Evolutionary conservation across 2,888 invertebrate genomes (phyloP).

Genomic region (Bugula neritina): DNA sequence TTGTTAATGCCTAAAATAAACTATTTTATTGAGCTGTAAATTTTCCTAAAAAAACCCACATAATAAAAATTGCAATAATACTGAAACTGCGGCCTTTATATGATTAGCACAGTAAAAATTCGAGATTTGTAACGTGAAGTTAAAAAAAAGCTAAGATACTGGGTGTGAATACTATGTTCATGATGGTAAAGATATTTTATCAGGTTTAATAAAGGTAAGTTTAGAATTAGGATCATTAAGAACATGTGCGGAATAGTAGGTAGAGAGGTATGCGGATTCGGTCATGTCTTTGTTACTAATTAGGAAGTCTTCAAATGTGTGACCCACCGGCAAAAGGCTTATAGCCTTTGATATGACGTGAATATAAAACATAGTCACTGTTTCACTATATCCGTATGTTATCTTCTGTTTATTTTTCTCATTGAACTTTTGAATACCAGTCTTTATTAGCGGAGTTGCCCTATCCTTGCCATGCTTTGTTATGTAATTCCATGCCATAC

Average conservation of each 20-base stretch:
- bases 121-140: too few relatives aligned
- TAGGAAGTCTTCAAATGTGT: constrained; percentile 45
- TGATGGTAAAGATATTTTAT: neutral
- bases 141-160: too few relatives aligned
- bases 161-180: too few relatives aligned
- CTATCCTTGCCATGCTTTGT: constrained; percentile 41
- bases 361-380: constrained; percentile 49
- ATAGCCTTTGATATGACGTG: constrained; percentile 43
- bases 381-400: constrained; percentile 46
- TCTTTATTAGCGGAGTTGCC: constrained; percentile 45
- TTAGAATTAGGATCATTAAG: constrained; percentile 36
- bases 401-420: constrained; percentile 43
- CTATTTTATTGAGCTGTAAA: too few relatives aligned
- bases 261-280: constrained; percentile 36
- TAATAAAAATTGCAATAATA: too few relatives aligned
- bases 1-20: too few relatives aligned
- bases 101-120: too few relatives aligned
- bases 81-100: too few relatives aligned
- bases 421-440: constrained; percentile 45
- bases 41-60: too few relatives aligned
- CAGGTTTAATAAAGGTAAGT: constrained; percentile 23
- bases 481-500: constrained; percentile 52
- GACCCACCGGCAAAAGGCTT: constrained; percentile 27
- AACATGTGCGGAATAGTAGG: constrained; percentile 39
- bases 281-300: constrained; percentile 36